These are phyloP conservation scores for Acrocephalus arundinaceus DNA, from an alignment of 2,113 vertebrate genomes.

Conservation along the genomic window DNA sequence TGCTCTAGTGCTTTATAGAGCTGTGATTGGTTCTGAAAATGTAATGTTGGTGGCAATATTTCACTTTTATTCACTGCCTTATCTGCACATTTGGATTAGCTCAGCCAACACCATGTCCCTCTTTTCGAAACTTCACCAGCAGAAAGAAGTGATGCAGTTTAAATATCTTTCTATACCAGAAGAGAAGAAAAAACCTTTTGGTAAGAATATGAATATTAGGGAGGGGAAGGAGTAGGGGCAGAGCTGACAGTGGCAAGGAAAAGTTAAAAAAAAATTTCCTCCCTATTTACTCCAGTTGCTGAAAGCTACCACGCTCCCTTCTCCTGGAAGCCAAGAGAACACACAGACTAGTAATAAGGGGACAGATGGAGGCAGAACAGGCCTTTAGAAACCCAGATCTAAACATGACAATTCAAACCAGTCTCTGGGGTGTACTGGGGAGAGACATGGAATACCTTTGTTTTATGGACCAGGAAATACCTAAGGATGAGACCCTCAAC, in stretches of 20 bases:
- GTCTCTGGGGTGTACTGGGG: background rate
- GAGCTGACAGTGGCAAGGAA: background rate
- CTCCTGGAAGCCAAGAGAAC: background rate
- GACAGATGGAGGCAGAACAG: background rate
- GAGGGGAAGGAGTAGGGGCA: background rate
- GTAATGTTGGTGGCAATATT: background rate
- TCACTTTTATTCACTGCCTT: background rate
- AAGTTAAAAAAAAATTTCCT: background rate
- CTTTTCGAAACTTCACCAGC: background rate
- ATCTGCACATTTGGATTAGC: background rate
- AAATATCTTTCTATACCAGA: background rate
- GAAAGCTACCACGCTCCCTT: background rate
- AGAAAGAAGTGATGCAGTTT: background rate
- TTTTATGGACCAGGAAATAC: background rate
- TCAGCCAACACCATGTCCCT: background rate
- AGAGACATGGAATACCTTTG: fast-evolving
- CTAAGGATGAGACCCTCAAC: background rate
- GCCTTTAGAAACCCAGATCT: background rate
- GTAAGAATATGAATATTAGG: background rate
- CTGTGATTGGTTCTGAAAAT: background rate
- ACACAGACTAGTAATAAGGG: background rate
- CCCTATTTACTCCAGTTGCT: background rate
- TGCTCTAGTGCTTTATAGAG: background rate
- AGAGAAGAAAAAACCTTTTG: background rate
- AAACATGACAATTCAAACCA: background rate